Percentiles rank a stretch among this genome's conserved stretches.
phyloP scores from a whole-genome alignment of 2,888 invertebrate species.

The Poecilus cupreus region DNA sequence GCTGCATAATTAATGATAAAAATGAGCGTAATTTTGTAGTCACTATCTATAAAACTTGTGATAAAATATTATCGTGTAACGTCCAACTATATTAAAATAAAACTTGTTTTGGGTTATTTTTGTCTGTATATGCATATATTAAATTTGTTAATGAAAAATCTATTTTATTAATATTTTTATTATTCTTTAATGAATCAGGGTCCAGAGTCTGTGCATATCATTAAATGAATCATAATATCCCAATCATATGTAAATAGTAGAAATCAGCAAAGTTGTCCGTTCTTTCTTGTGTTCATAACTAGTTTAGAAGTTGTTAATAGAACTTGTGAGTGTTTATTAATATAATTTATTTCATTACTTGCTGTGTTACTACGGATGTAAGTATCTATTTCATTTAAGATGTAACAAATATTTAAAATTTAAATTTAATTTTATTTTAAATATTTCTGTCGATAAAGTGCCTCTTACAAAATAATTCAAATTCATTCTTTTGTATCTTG shows the following conservation, averaged over 20 bases:
- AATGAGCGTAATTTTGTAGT: neutral
- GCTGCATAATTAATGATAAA: no score
- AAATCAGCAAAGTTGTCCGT: neutral
- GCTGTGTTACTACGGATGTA: no score
- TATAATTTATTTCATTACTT: no score
- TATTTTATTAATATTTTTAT: no score
- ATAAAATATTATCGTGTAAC: neutral
- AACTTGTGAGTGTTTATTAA: neutral
- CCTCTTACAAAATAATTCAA: no score
- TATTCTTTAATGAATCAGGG: neutral
- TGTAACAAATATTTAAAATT: no score
- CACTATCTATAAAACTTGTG: neutral
- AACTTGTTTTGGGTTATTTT: neutral
- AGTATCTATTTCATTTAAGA: no score
- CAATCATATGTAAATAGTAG: neutral
- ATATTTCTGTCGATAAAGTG: no score
- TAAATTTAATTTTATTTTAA: no score
- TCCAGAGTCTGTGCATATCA: conserved; percentile 1
- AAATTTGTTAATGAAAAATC: no score
- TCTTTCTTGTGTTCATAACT: neutral
- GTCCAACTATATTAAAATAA: neutral
- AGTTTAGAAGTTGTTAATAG: neutral
- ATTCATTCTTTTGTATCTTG: no score
- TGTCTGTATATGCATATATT: neutral
- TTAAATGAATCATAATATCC: neutral